These are phyloP conservation scores for Orientallactaga sibirica DNA, from an alignment of 2,797 vertebrate species.

Conservation along the genomic window DNA sequence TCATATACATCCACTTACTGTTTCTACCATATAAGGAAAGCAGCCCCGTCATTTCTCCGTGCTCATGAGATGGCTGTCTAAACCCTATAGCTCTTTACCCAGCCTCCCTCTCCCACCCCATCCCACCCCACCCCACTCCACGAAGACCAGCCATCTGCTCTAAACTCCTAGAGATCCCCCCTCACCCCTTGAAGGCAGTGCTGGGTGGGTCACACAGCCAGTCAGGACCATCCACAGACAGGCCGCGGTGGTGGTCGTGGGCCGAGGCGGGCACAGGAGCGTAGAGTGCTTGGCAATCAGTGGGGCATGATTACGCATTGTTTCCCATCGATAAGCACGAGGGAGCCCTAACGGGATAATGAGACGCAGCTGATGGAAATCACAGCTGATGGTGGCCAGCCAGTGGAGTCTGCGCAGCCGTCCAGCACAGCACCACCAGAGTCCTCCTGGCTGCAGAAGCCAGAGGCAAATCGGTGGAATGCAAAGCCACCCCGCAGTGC, in stretches of 20 bases:
- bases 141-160: background rate
- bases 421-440: slow-evolving; percentile 78
- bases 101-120: background rate
- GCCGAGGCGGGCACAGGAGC: slow-evolving; percentile 83
- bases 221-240: slow-evolving; percentile 77
- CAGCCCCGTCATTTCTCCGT: background rate
- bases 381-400: slow-evolving; percentile 88
- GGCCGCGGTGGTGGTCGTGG: slow-evolving; percentile 73
- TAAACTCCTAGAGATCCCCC: background rate
- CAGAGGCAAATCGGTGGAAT: slow-evolving; percentile 53
- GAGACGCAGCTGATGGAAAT: slow-evolving; percentile 91
- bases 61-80: background rate
- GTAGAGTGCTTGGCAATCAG: slow-evolving; percentile 90
- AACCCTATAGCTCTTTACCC: background rate
- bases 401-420: slow-evolving; percentile 84
- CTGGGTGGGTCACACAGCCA: slow-evolving; percentile 76
- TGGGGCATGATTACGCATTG: slow-evolving; percentile 91
- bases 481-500: background rate
- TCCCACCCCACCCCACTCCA: background rate
- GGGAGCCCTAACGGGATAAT: slow-evolving; percentile 90
- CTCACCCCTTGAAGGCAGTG: background rate
- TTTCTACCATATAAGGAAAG: background rate
- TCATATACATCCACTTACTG: background rate
- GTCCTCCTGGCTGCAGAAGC: slow-evolving; percentile 79
- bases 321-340: slow-evolving; percentile 89